Percentiles rank a stretch among this genome's conserved stretches.
Evolutionary conservation across 2,797 vertebrate species (phyloP).

Genomic region (Coracias cyanogaster): DNA sequence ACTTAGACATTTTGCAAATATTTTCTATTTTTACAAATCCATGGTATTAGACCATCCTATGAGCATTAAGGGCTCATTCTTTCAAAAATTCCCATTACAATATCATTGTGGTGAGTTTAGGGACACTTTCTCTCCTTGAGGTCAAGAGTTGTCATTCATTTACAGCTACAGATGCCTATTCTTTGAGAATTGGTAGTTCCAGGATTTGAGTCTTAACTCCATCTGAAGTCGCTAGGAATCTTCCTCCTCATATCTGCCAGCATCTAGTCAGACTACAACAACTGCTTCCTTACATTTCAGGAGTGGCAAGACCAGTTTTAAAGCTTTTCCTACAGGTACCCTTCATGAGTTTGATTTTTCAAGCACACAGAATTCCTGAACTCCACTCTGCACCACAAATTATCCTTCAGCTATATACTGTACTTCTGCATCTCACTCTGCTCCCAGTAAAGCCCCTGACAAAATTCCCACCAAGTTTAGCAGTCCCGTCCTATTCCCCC

Average conservation of each 20-base stretch:
- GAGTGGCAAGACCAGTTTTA: not conserved
- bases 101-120: not conserved
- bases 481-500: not conserved
- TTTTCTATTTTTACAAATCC: not conserved
- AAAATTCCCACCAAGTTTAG: slow-evolving; percentile 26
- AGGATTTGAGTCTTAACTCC: not conserved
- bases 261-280: not conserved
- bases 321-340: slow-evolving; percentile 6
- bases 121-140: not conserved
- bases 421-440: not conserved
- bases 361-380: slow-evolving; percentile 14
- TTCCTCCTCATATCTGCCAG: not conserved
- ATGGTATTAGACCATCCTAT: not conserved
- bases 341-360: not conserved
- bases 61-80: not conserved
- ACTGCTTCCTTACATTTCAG: not conserved
- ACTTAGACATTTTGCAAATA: not conserved
- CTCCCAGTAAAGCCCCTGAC: not conserved
- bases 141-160: not conserved
- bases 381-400: not conserved
- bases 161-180: not conserved
- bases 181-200: not conserved
- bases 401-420: not conserved
- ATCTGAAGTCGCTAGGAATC: not conserved
- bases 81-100: not conserved